Evolutionary conservation across 2,888 invertebrate genomes (phyloP), one percentile per base, ranked within the genome.

Genomic region (Limnephilus auricula): DNA sequence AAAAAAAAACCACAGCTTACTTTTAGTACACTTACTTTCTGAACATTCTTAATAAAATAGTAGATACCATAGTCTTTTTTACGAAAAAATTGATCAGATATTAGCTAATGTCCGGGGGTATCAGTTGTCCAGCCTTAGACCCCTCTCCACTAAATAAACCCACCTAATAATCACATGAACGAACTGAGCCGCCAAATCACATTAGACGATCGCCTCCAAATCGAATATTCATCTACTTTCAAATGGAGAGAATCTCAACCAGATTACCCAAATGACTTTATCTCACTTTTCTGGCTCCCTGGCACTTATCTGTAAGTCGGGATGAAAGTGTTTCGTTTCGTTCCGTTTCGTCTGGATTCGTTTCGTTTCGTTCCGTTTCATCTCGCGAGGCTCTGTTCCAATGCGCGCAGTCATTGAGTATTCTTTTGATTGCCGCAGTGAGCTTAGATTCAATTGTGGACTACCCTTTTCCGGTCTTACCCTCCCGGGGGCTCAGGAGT

Each of bases 361-460:
- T 13, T 79, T 80, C 31, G 31, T 31, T 80, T 18, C 32, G 32
- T 32, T 65, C 37, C 84, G 32, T n/a, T 84, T 37, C 83, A 34
- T 34, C 83, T 34, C 83, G 25, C 80, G 79, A 88, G 34, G 86
- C 86, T 34, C 50, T 86, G 84, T 84, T 37, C 79, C 82, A 40
- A 40, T 79, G 82, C 37, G 88, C 89, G 87, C 92, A 88, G 84
- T 89, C 91, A 90, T 92, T 91, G 90, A 92, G 92, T 91, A 92
- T 92, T 92, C 92, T 91, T 92, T 92, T 92, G 92, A 91, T 92
- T 92, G 92, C 88, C 90, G 83, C 91, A 80, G 80, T 50, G 86
- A 89, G 79, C 84, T 88, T 65, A 89, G 90, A 92, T 92, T 92
- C 92, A 80, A 92, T 92, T 92, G 92, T 91, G 86, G 85, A 88